A percentile compares a stretch with the other conserved stretches of the same genome.
These are phyloP conservation scores for Stenodema calcarata DNA, from an alignment of 2,888 invertebrate species.

Conservation along the genomic window DNA sequence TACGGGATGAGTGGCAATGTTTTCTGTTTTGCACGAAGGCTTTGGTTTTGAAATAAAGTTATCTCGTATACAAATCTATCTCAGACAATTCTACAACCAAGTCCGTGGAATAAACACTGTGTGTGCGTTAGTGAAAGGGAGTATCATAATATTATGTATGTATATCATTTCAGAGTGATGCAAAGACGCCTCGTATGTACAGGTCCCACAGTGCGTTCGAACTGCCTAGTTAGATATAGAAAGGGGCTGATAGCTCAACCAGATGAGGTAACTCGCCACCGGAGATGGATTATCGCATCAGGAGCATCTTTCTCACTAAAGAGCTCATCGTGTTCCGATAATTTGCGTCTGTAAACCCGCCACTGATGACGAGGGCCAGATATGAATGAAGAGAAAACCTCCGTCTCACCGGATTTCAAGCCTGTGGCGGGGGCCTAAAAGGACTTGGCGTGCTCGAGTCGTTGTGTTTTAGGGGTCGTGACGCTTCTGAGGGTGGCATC, in stretches of 20 bases:
- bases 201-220: neutral
- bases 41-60: too few species aligned
- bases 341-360: neutral
- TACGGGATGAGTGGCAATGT: too few species aligned
- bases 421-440: neutral
- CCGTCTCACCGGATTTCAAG: neutral
- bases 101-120: too few species aligned
- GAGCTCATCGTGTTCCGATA: neutral
- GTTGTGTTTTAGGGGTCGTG: slow-evolving; percentile 33
- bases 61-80: too few species aligned
- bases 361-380: neutral
- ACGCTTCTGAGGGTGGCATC: slow-evolving; percentile 14
- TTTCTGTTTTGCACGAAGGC: too few species aligned
- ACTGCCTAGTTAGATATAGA: neutral
- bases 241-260: neutral
- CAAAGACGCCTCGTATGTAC: too few species aligned
- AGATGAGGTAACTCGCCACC: neutral
- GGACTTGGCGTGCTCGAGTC: neutral
- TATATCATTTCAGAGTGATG: too few species aligned
- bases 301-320: neutral
- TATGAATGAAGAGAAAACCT: neutral
- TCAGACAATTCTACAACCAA: too few species aligned
- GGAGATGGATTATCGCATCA: neutral
- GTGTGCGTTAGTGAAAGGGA: too few species aligned
- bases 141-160: too few species aligned